These are phyloP conservation scores for Mungos mungo DNA, from an alignment of 2,113 vertebrate genomes.

Conservation along the genomic window DNA sequence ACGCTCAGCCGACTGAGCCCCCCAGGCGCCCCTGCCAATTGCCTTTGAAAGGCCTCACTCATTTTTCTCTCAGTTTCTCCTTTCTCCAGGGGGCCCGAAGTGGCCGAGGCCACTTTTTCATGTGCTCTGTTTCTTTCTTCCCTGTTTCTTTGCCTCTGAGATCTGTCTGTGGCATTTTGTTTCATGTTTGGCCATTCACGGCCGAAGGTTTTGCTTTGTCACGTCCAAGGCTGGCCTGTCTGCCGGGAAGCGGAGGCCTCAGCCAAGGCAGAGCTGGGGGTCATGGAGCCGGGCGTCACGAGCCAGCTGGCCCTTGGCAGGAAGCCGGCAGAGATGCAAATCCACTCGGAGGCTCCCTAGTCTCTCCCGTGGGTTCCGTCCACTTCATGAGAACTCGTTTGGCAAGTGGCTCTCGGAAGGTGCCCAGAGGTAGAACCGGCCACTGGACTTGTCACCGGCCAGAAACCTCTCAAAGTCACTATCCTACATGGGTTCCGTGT, in stretches of 20 bases:
- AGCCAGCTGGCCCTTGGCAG: not conserved
- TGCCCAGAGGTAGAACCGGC: rapidly evolving
- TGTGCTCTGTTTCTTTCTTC: not conserved
- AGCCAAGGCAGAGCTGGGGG: not conserved
- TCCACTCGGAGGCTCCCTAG: not conserved
- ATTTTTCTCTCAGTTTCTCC: not conserved
- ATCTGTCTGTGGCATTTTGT: not conserved
- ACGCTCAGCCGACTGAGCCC: too few relatives aligned
- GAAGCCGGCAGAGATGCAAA: not conserved
- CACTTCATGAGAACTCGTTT: not conserved
- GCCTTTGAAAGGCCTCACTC: not conserved
- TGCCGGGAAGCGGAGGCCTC: not conserved
- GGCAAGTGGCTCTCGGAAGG: not conserved
- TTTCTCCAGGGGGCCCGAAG: not conserved
- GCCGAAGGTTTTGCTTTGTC: not conserved
- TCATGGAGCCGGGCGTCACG: rapidly evolving
- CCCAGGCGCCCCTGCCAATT: not conserved
- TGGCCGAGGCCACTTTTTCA: rapidly evolving
- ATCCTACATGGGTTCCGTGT: rapidly evolving
- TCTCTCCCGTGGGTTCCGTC: not conserved
- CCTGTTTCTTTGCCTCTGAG: not conserved
- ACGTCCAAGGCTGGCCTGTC: rapidly evolving
- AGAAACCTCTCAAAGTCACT: not conserved
- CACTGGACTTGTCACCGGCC: not conserved
- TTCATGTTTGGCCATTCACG: too few relatives aligned